Base-by-base conservation (phyloP, 2,113 vertebrate species). In the Silurus asotus region DNA sequence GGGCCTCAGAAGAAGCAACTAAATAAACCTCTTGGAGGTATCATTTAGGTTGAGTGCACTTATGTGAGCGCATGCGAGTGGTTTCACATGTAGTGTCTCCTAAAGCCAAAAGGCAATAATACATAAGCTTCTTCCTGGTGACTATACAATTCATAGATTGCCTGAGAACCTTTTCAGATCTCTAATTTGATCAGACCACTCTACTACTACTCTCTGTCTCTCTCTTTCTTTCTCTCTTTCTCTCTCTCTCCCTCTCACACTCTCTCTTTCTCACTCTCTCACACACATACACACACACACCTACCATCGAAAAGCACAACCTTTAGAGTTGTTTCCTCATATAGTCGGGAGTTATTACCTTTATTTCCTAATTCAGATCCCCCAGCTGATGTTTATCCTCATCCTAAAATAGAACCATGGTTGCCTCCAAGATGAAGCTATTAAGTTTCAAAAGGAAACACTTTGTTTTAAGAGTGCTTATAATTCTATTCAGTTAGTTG, bases 281-380 rank as follows among this genome's bases (percentile, higher is more conserved):
- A 65, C 28, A 78, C 25, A 25, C 72, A 69, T 59, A 56, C 81
- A 82, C 69, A 65, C 45, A 61, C 6, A 25, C 49, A 82, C 69
- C 59, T 64, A 76, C 74, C 74, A 70, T 83, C 86, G 55, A 88
- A 88, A 81, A 84, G 79, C 58, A 81, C 64, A 86, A 82, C 49
- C 82, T 88, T 86, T 86, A 84, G 61, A 69, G 48, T 81, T 48
- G 74, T 83, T 74, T 82, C 76, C 72, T 88, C 70, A 81, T 86
- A 48, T 82, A 81, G 61, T 65, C 13, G 48, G 86, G 69, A 87
- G 81, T 81, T 87, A 89, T 70, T 56, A 74, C 14, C 56, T 74
- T 88, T 82, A 87, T 87, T 87, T 87, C 69, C 83, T 88, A 85
- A 85, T 86, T 88, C 81, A 82, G 77, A 89, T 78, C 69, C 75